These are phyloP conservation scores for Penaeus japonicus DNA, from an alignment of 1,140 invertebrate species.

Conservation along the genomic window DNA sequence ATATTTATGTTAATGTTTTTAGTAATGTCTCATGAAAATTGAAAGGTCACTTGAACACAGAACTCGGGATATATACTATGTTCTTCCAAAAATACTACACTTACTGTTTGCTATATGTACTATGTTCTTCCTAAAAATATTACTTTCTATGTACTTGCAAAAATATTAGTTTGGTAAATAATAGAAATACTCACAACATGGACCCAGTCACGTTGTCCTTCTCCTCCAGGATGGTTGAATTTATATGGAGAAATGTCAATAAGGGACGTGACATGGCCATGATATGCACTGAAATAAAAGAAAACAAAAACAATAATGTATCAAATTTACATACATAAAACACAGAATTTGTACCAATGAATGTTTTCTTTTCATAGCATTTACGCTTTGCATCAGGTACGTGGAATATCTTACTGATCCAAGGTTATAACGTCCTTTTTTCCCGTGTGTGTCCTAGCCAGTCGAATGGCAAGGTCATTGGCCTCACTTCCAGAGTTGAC, in stretches of 20 bases:
- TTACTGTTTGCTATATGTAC: no score
- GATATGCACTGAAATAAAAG: constrained; percentile 90
- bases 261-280: constrained; percentile 92
- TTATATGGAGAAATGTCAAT: constrained; percentile 99
- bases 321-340: background rate
- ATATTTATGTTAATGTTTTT: background rate
- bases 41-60: background rate
- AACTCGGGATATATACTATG: background rate
- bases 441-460: constrained; percentile 88
- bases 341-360: constrained; percentile 25
- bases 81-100: constrained; percentile 61
- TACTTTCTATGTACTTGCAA: background rate
- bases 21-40: background rate
- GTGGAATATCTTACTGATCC: constrained; percentile 86
- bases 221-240: constrained; percentile 80
- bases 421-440: constrained; percentile 89
- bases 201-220: constrained; percentile 86
- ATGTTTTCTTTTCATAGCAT: no score
- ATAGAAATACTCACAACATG: constrained; percentile 79
- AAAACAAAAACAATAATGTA: background rate
- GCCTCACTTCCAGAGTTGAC: constrained; percentile 99
- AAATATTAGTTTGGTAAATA: background rate
- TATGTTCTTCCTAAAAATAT: no score
- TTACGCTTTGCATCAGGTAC: no score
- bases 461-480: constrained; percentile 93